These are phyloP conservation scores for Adelosebastes latens DNA, from an alignment of 2,797 vertebrate genomes.

Conservation along the genomic window DNA sequence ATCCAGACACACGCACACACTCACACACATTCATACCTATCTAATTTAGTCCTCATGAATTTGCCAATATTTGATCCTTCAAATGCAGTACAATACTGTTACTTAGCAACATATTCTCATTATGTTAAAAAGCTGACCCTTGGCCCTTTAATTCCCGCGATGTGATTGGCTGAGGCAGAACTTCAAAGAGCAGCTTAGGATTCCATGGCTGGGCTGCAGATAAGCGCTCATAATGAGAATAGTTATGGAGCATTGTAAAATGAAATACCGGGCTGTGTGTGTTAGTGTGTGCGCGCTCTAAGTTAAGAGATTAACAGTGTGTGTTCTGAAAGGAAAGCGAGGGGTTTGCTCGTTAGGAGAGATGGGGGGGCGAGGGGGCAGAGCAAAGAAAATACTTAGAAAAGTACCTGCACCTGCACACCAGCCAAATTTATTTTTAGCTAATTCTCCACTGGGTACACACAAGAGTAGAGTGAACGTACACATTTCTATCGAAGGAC, in stretches of 20 bases:
- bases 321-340: constrained; percentile 21
- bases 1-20: constrained; percentile 12
- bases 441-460: constrained; percentile 1
- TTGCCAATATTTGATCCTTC: constrained; percentile 58
- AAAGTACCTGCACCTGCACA: constrained; percentile 30
- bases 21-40: constrained; percentile 38
- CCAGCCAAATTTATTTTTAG: constrained; percentile 31
- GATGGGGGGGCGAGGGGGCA: constrained; percentile 27
- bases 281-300: not conserved
- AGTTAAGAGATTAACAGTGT: constrained; percentile 51
- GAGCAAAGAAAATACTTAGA: constrained; percentile 20
- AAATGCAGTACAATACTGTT: constrained; percentile 65
- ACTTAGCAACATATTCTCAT: constrained; percentile 74
- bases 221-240: constrained; percentile 77
- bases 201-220: constrained; percentile 68
- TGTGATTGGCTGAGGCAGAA: constrained; percentile 65
- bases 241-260: constrained; percentile 70
- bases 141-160: constrained; percentile 59
- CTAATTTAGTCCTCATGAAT: constrained; percentile 49
- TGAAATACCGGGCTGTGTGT: constrained; percentile 36
- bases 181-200: constrained; percentile 78
- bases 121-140: constrained; percentile 70
- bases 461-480: not conserved
- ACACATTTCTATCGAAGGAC: not conserved
- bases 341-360: constrained; percentile 23